Evolutionary conservation across 2,113 vertebrate species (phyloP).

Genomic region (Pygoscelis antarcticus): DNA sequence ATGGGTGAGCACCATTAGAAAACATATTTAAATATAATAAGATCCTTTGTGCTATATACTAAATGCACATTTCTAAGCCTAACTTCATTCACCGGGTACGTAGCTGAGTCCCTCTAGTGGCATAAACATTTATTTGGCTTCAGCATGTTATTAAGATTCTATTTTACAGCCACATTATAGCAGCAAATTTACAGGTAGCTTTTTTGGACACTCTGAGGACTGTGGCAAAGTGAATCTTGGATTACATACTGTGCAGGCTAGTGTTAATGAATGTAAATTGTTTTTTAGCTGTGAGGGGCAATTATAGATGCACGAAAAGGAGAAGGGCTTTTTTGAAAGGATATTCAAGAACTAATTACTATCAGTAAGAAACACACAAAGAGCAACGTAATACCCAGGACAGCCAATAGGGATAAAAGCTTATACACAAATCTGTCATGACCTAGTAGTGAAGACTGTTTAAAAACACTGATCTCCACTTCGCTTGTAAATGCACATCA

Average conservation of each 20-base stretch:
- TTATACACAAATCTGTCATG: constrained; percentile 1
- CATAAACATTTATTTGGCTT: not conserved
- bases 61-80: not conserved
- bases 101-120: constrained; percentile 72
- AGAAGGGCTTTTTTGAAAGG: constrained; percentile 26
- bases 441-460: constrained; percentile 51
- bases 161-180: not conserved
- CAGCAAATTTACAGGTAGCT: not conserved
- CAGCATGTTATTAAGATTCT: not conserved
- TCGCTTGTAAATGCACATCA: constrained; percentile 46
- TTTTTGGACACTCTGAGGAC: not conserved
- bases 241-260: not conserved
- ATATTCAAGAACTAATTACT: constrained; percentile 42
- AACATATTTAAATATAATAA: not conserved
- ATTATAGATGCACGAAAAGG: not conserved
- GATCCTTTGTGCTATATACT: not conserved
- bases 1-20: not conserved
- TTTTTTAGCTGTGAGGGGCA: constrained; percentile 23
- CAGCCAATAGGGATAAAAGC: constrained; percentile 51
- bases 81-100: not conserved
- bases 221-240: not conserved
- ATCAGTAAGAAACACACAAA: constrained; percentile 17
- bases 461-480: constrained; percentile 58
- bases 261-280: constrained; percentile 7
- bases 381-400: constrained; percentile 46